Conservation (phyloP, 2,113 vertebrate species). For the Misgurnus mizolepis region DNA sequence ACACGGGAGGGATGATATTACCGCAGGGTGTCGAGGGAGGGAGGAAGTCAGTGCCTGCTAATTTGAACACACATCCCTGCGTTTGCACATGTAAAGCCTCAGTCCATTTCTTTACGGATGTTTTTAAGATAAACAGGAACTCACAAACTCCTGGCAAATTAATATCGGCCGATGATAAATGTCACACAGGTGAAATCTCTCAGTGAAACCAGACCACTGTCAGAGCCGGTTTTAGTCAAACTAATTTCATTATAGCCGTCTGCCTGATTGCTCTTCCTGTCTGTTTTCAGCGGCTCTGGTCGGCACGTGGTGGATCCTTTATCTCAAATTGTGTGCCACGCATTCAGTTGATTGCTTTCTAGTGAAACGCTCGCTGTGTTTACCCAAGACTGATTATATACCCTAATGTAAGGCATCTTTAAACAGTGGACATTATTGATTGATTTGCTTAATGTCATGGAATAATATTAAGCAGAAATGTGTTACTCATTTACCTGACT, state of each 20-base stretch:
- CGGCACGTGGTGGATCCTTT: slow-evolving; percentile 25
- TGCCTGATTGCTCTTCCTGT: slow-evolving; percentile 34
- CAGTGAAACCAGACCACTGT: slow-evolving; percentile 35
- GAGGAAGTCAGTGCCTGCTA: slow-evolving; percentile 19
- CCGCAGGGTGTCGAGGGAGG: slow-evolving; percentile 50
- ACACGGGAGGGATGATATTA: slow-evolving; percentile 55
- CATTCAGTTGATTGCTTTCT: slow-evolving; percentile 44
- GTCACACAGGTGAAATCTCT: slow-evolving; percentile 38
- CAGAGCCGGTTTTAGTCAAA: slow-evolving; percentile 38
- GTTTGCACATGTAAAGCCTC: background rate
- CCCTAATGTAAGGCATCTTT: slow-evolving; percentile 29
- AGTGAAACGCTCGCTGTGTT: slow-evolving; percentile 22
- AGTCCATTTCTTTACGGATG: background rate
- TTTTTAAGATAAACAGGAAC: background rate
- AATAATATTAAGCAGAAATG: slow-evolving; percentile 42
- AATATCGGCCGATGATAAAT: slow-evolving; percentile 22
- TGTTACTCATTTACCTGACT: slow-evolving; percentile 34
- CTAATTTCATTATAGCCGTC: slow-evolving; percentile 45
- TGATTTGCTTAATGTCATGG: slow-evolving; percentile 31
- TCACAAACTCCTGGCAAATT: background rate
- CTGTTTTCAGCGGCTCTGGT: slow-evolving; percentile 15
- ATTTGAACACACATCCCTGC: slow-evolving; percentile 29
- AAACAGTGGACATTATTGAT: slow-evolving; percentile 28
- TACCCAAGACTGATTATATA: slow-evolving; percentile 17
- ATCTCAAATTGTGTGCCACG: slow-evolving; percentile 34